Evolutionary conservation across 2,888 invertebrate species (phyloP).

Genomic region (Orthosia incerta): DNA sequence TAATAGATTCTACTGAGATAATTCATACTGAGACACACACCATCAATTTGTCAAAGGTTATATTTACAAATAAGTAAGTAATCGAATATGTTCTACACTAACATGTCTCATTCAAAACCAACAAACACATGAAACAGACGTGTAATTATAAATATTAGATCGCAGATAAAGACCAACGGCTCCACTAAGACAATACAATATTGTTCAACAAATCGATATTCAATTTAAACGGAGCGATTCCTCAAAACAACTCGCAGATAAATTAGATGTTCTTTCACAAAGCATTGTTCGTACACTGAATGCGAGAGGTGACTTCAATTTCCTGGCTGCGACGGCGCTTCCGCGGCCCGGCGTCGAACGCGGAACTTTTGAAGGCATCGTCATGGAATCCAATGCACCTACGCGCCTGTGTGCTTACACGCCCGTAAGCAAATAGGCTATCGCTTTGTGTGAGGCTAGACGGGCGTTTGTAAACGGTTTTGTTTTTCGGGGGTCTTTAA

Average conservation of each 20-base stretch:
- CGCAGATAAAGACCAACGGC: conserved; percentile 56
- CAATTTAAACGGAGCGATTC: conserved; percentile 85
- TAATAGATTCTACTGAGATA: not conserved
- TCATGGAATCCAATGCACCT: conserved; percentile 86
- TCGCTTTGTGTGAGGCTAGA: conserved; percentile 69
- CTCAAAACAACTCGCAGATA: conserved; percentile 86
- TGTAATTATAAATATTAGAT: conserved; percentile 45
- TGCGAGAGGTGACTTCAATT: conserved; percentile 89
- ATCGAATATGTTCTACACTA: not conserved
- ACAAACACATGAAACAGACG: conserved; percentile 16
- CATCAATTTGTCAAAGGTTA: not conserved
- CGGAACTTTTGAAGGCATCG: conserved; percentile 85
- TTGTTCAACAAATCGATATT: conserved; percentile 84
- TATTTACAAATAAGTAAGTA: not conserved
- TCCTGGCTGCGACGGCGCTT: conserved; percentile 84
- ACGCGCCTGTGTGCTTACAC: conserved; percentile 81
- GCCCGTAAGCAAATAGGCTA: conserved; percentile 85
- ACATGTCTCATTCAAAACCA: not conserved
- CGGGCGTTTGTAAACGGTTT: conserved; percentile 41
- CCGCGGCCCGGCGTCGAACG: conserved; percentile 80
- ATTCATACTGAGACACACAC: not conserved
- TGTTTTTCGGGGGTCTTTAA: not conserved
- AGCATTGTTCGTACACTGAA: conserved; percentile 86
- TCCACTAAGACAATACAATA: conserved; percentile 71
- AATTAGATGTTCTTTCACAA: conserved; percentile 90